phyloP scores from a whole-genome alignment of 1,140 invertebrate species.

The Aphelenchoides avenae region DNA sequence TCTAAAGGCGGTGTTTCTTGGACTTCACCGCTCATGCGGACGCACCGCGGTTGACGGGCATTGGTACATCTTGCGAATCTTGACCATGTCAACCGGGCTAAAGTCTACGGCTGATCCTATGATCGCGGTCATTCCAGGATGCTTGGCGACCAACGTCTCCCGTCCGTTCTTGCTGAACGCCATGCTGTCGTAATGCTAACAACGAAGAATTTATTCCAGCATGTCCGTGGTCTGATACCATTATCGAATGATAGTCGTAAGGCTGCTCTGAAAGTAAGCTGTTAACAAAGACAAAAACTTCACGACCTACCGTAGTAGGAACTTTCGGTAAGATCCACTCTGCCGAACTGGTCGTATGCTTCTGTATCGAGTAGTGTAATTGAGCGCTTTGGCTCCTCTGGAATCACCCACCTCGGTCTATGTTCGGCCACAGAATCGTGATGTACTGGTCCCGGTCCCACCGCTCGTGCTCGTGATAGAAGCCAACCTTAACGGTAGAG shows the following conservation, averaged over 20 bases:
- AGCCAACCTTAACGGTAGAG: conserved; percentile 63
- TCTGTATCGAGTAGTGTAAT: conserved; percentile 31
- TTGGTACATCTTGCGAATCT: conserved; percentile 56
- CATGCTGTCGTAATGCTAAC: conserved; percentile 51
- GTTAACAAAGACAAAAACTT: too few species aligned
- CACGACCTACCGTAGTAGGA: conserved; percentile 50
- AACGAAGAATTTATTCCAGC: background rate
- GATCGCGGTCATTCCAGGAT: conserved; percentile 51
- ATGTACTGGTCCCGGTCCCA: conserved; percentile 67
- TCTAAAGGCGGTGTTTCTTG: conserved; percentile 2
- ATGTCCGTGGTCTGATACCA: conserved; percentile 5
- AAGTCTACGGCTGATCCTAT: conserved; percentile 58
- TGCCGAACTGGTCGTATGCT: conserved; percentile 53
- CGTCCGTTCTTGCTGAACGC: conserved; percentile 55
- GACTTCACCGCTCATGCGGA: background rate
- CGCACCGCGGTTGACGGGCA: conserved; percentile 20
- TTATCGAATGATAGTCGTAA: conserved; percentile 50
- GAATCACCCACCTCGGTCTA: conserved; percentile 59
- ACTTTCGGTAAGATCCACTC: conserved; percentile 50
- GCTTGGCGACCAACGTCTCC: conserved; percentile 54
- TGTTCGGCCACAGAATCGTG: conserved; percentile 67
- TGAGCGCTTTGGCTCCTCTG: background rate
- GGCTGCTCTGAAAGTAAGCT: too few species aligned
- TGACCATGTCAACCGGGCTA: conserved; percentile 50
- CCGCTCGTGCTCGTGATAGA: conserved; percentile 68